phyloP scores from a whole-genome alignment of 1,140 invertebrate species.

The Leptinotarsa texana region DNA sequence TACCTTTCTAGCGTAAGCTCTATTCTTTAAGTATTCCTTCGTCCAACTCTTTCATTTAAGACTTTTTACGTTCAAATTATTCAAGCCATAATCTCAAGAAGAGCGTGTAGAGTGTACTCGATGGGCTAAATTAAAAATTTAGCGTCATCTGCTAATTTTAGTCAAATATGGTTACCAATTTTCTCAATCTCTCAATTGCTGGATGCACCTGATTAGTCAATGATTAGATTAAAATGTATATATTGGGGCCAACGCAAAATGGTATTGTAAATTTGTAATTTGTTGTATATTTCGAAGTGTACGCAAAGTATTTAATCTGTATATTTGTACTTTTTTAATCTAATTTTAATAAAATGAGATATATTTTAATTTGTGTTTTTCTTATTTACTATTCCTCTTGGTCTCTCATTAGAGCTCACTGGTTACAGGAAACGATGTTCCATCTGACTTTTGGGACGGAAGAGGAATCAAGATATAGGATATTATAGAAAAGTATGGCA shows the following conservation, averaged over 20 bases:
- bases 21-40: conserved; percentile 1
- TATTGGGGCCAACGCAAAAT: conserved; percentile 38
- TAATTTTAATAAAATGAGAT: conserved; percentile 28
- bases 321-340: conserved; percentile 43
- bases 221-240: conserved; percentile 36
- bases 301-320: conserved; percentile 40
- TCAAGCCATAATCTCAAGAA: neutral
- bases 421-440: too few relatives aligned
- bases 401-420: too few relatives aligned
- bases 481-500: too few relatives aligned
- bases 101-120: conserved; percentile 10
- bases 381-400: too few relatives aligned
- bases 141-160: conserved; percentile 34
- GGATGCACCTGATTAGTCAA: conserved; percentile 36
- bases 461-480: too few relatives aligned
- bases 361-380: neutral
- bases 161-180: conserved; percentile 49
- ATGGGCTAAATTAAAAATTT: conserved; percentile 22
- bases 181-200: conserved; percentile 35
- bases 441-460: too few relatives aligned
- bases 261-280: conserved; percentile 36
- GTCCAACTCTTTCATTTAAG: conserved; percentile 6
- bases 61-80: conserved; percentile 9
- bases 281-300: conserved; percentile 30
- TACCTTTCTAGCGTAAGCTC: neutral